These are phyloP conservation scores for Aptenodytes forsteri DNA, from an alignment of 2,113 vertebrate species.

Conservation along the genomic window DNA sequence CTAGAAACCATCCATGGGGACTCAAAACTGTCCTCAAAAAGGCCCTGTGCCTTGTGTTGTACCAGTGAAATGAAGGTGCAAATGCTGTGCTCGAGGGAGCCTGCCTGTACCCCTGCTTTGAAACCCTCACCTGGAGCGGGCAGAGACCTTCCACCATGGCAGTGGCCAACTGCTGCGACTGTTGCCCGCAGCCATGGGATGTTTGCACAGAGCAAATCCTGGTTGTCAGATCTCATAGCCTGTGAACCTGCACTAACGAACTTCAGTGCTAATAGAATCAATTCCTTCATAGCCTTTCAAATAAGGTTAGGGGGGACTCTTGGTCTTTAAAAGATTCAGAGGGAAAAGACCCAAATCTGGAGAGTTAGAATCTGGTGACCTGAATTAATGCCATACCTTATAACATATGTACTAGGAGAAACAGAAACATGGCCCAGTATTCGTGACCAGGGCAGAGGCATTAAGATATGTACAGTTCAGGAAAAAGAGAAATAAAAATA, in stretches of 20 bases:
- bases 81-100: neutral
- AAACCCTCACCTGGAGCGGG: neutral
- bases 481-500: neutral
- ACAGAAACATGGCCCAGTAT: neutral
- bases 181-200: neutral
- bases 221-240: neutral
- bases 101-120: neutral
- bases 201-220: neutral
- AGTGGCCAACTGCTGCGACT: neutral
- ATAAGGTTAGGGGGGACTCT: neutral
- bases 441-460: neutral
- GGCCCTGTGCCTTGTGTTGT: neutral
- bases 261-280: conserved; percentile 2
- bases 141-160: neutral
- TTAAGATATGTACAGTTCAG: neutral
- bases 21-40: neutral
- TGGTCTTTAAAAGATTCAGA: neutral
- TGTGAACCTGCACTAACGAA: neutral
- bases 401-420: neutral
- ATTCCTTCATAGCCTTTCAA: neutral
- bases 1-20: neutral
- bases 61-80: neutral
- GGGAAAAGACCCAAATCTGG: neutral
- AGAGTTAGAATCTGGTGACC: neutral
- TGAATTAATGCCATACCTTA: neutral